Base-by-base conservation (phyloP, 2,797 vertebrate species). In the Anabas testudineus region DNA sequence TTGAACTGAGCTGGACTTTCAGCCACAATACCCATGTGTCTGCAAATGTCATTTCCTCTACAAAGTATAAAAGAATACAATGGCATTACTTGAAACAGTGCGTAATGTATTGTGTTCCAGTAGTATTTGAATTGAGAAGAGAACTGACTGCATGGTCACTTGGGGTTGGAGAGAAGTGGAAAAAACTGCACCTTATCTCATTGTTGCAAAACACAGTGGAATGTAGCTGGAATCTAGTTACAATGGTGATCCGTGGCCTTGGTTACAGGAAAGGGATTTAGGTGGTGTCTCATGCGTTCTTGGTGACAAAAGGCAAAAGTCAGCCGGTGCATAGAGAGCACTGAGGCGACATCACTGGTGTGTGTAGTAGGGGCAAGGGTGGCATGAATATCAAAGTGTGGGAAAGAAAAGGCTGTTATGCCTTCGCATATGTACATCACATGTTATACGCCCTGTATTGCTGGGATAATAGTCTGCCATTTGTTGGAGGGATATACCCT, bases 221-320 rank as follows among this genome's bases (percentile, higher is more conserved):
- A 91, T 91, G 82, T 76, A 76, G 81, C 67, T 90, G 86, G 85
- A 90, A 90, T 92, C 81, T 87, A 81, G 90, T 86, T 74, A 90
- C 87, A 89, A 82, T 87, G 80, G 86, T 81, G 64, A 74, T 87
- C 62, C 68, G 57, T 88, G 80, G 82, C 84, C 84, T 88, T 87
- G 82, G 76, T 74, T 88, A 86, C 88, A 89, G 86, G 87, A 91
- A 87, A 72, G 81, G 86, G 91, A 91, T 91, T 92, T 90, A 87
- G 89, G 75, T 87, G 89, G 86, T 51, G 81, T 90, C 85, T 88
- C 68, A 67, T 81, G 76, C 39, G 43, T 80, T 83, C 66, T 83
- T 74, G 70, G 71, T 89, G 83, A 90, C 86, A 92, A 88, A 90
- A 86, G 87, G 74, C 75, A 77, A 82, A 85, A 77, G 74, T 63